Evolutionary conservation across 1,140 invertebrate genomes (phyloP), one percentile per base, ranked within the genome.

Genomic region (Drosophila ficusphila): DNA sequence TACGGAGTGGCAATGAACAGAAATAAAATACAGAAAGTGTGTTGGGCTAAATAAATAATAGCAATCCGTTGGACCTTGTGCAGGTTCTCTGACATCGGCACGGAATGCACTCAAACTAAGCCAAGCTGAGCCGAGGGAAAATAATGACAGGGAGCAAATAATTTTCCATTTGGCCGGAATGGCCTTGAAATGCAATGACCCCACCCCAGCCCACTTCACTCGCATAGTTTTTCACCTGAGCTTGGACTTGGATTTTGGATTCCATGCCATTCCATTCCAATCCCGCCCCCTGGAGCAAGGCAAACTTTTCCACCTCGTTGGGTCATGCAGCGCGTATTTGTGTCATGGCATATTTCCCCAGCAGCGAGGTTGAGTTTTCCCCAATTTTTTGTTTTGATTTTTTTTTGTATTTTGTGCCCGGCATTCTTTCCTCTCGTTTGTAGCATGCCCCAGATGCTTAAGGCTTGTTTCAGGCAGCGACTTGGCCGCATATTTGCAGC

Each of bases 321-420:
- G 34, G 57, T 54, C 57, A 62, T 76, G 52, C 52, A 34, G 52
- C 65, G 53, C 57, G 67, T 74, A 61, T 88, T 81, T 81, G 62
- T 86, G 82, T 74, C 82, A 67, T 74, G 79, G 77, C 83, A 88
- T 81, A 79, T 75, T 85, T 83, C 51, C 54, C 58, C 29, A 64
- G 51, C 57, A 14, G 38, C 33, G 25, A 33, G 29, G 16, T 33
- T 31, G 34, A 64, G 54, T 76, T 64, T 33, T 23, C 29, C 41
- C 41, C 21, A 44, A 48, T 47, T 58, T 48, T 46, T 16, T 33
- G 53, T 38, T 8, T 19, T 48, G n/a, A 47, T 34, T 48, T 36
- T 44, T n/a, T 27, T 53, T 48, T 36, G 38, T n/a, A 21, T 53
- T 33, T 12, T 34, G 12, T 3, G 39, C 41, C n/a, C 44, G 41